Percentiles rank a stretch among this genome's conserved stretches.
Evolutionary conservation across 1,140 invertebrate species (phyloP).

Genomic region (Trialeurodes vaporariorum): DNA sequence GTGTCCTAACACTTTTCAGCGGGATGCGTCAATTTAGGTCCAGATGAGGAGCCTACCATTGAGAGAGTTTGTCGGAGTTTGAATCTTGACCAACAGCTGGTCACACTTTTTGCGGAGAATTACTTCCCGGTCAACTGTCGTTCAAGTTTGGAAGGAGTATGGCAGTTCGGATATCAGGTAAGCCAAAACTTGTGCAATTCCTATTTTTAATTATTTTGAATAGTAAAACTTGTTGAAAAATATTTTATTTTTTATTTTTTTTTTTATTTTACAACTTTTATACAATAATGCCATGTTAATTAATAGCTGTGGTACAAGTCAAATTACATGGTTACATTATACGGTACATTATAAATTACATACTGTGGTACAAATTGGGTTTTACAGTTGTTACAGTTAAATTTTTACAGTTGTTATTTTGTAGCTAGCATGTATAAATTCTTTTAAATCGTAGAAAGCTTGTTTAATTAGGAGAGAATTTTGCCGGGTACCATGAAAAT

Average conservation of each 20-base stretch:
- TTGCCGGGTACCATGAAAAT: too few species aligned
- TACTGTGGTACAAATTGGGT: not conserved
- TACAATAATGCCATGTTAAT: not conserved
- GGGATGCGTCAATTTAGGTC: constrained; percentile 56
- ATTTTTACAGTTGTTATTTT: too few species aligned
- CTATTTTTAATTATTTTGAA: too few species aligned
- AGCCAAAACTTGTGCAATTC: too few species aligned
- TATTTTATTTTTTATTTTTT: constrained; percentile 10
- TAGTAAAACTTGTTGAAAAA: constrained; percentile 12
- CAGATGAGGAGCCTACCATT: constrained; percentile 50
- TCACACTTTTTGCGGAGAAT: constrained; percentile 82
- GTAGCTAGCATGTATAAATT: too few species aligned
- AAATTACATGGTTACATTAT: too few species aligned
- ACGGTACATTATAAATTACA: not conserved
- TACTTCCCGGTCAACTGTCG: constrained; percentile 83
- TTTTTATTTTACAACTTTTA: not conserved
- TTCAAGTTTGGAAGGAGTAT: constrained; percentile 85
- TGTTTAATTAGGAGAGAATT: too few species aligned
- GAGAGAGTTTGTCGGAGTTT: constrained; percentile 62
- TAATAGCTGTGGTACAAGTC: too few species aligned
- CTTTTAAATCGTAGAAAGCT: too few species aligned
- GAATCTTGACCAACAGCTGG: constrained; percentile 61
- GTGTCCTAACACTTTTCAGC: constrained; percentile 44
- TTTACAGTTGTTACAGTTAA: too few species aligned
- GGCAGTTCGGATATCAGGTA: constrained; percentile 86